Evolutionary conservation across 2,797 vertebrate species (phyloP).

Genomic region (Pseudochirops corinnae): DNA sequence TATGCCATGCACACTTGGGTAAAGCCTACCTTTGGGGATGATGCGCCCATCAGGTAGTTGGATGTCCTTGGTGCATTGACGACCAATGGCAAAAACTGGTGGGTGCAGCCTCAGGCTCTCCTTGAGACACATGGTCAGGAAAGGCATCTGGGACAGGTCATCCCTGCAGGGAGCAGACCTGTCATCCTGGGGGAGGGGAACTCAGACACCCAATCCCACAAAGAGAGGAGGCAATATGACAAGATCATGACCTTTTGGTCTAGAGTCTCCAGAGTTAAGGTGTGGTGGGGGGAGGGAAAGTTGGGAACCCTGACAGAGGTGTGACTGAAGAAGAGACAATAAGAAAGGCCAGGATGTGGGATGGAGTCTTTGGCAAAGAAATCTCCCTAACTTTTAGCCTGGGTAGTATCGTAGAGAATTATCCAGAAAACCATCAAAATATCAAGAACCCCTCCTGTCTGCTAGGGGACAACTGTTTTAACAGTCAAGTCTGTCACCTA

Average conservation of each 20-base stretch:
- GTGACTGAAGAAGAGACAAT: neutral
- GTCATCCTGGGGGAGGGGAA: neutral
- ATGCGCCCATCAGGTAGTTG: slow-evolving; percentile 84
- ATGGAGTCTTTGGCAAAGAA: neutral
- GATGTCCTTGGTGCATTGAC: slow-evolving; percentile 89
- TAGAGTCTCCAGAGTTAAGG: neutral
- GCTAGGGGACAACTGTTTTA: neutral
- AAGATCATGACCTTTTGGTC: neutral
- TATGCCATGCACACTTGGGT: neutral
- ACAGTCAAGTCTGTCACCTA: neutral
- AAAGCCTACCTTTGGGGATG: slow-evolving; percentile 87
- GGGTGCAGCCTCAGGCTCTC: slow-evolving; percentile 81
- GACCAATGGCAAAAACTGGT: slow-evolving; percentile 87
- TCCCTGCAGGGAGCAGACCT: slow-evolving; percentile 85
- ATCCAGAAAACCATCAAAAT: neutral
- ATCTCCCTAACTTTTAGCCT: neutral
- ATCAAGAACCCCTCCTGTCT: neutral
- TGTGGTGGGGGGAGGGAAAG: accelerated
- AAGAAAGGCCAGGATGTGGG: neutral
- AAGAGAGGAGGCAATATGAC: neutral
- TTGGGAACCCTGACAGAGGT: neutral
- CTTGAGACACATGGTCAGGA: slow-evolving; percentile 95
- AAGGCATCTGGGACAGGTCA: slow-evolving; percentile 90
- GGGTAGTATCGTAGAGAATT: neutral
- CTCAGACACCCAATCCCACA: neutral